Conservation (phyloP, 2,888 invertebrate genomes). For the Hedya salicella region DNA sequence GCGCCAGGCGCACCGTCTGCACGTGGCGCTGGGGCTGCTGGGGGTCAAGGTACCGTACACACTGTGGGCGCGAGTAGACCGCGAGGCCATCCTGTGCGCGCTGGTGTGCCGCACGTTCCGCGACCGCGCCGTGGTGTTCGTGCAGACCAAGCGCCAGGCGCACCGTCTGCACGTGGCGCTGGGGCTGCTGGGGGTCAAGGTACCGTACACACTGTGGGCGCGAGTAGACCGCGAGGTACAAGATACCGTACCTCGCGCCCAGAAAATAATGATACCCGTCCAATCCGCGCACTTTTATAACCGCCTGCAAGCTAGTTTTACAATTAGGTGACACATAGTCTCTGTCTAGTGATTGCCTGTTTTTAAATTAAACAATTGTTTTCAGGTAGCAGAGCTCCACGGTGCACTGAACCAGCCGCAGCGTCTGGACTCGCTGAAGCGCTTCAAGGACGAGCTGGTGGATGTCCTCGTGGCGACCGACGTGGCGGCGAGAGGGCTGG, state of each 20-base stretch:
- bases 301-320: constrained; percentile 94
- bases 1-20: constrained; percentile 87
- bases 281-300: constrained; percentile 99
- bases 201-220: constrained; percentile 74
- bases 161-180: constrained; percentile 67
- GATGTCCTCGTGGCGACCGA: constrained; percentile 97
- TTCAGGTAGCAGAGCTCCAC: constrained; percentile 93
- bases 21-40: too few relatives aligned
- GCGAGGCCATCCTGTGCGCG: constrained; percentile 87
- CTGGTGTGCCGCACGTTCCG: constrained; percentile 91
- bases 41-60: too few relatives aligned
- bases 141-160: constrained; percentile 95
- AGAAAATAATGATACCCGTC: too few relatives aligned
- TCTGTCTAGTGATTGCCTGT: too few relatives aligned
- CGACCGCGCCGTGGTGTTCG: constrained; percentile 97
- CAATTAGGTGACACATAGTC: neutral
- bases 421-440: constrained; percentile 93
- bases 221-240: constrained; percentile 87
- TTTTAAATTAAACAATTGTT: neutral
- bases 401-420: constrained; percentile 98
- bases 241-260: too few relatives aligned
- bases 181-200: constrained; percentile 68
- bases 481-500: constrained; percentile 96
- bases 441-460: constrained; percentile 93
- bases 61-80: too few relatives aligned